Evolutionary conservation across 1,140 invertebrate species (phyloP).

Genomic region (Coptotermes formosanus): DNA sequence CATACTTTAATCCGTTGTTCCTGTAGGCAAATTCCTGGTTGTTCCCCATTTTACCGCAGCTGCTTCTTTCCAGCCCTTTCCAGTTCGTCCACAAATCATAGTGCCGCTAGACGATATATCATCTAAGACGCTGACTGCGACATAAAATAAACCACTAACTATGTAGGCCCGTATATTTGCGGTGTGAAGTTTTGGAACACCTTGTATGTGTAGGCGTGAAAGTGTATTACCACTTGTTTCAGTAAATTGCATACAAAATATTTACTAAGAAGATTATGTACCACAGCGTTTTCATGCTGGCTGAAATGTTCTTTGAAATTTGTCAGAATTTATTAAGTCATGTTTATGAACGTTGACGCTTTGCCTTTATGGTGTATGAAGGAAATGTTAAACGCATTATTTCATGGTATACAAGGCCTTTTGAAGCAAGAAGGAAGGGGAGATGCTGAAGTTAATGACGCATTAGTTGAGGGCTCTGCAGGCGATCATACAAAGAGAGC

Average conservation of each 20-base stretch:
- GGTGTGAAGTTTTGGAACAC: no score
- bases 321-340: conserved; percentile 19
- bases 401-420: background rate
- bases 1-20: no score
- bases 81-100: no score
- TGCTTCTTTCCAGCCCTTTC: no score
- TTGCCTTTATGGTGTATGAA: background rate
- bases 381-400: conserved; percentile 3
- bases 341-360: background rate
- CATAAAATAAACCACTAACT: no score
- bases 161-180: no score
- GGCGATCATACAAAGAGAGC: background rate
- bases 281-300: background rate
- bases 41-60: no score
- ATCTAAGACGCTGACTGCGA: no score
- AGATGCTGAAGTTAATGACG: background rate
- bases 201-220: background rate
- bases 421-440: background rate
- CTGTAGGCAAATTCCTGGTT: no score
- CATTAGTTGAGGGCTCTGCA: background rate
- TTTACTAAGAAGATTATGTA: background rate
- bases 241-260: background rate
- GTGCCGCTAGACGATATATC: no score
- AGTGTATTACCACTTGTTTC: background rate
- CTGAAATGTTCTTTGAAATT: conserved; percentile 5